phyloP scores from a whole-genome alignment of 2,888 invertebrate species.

The Pollenia angustigena region DNA sequence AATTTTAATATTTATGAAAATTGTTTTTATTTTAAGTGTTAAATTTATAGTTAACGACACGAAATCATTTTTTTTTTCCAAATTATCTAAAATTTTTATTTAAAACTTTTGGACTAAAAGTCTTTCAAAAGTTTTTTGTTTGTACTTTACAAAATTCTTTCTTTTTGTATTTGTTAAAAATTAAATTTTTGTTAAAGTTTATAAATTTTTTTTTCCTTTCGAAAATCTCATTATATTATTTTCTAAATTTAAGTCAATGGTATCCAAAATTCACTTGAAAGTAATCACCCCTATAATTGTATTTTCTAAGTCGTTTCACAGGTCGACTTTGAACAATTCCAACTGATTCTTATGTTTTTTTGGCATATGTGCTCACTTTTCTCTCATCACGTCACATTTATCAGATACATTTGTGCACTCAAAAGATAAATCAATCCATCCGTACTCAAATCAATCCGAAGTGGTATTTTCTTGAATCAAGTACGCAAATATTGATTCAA shows the following conservation, averaged over 20 bases:
- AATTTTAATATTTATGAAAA: constrained; percentile 9
- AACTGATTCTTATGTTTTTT: no score
- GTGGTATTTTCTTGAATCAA: no score
- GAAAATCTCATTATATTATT: constrained; percentile 20
- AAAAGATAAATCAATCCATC: no score
- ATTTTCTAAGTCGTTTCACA: no score
- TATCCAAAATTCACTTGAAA: constrained; percentile 19
- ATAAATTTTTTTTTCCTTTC: constrained; percentile 14
- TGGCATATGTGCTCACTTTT: no score
- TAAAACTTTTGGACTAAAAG: constrained; percentile 64
- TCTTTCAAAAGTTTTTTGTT: constrained; percentile 40
- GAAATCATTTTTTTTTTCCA: no score
- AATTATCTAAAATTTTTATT: constrained; percentile 22
- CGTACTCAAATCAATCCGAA: no score
- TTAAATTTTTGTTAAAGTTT: constrained; percentile 39
- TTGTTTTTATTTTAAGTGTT: constrained; percentile 1
- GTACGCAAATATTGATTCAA: no score
- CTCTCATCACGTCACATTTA: no score
- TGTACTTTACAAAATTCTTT: constrained; percentile 26
- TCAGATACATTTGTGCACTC: no score
- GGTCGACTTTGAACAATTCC: no score
- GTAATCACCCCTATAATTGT: neutral
- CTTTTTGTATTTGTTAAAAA: constrained; percentile 38
- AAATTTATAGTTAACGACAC: no score
- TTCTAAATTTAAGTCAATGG: constrained; percentile 38